Evolutionary conservation across 1,140 invertebrate genomes (phyloP), one percentile per base, ranked within the genome.

Genomic region (Hetaerina americana): DNA sequence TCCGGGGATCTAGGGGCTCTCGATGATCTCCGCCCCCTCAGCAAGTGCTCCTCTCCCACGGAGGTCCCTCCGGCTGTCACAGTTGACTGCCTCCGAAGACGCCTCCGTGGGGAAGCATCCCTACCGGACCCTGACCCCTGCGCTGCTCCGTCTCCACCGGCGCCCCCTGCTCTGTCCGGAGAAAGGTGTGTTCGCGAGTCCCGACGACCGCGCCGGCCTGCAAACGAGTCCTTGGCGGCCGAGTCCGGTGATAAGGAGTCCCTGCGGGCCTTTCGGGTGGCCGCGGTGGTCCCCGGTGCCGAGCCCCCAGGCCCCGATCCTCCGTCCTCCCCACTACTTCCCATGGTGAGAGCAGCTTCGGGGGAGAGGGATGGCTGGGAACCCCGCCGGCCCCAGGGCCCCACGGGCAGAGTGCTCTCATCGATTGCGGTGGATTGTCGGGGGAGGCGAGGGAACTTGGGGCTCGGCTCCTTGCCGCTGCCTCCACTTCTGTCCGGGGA

Each of bases 161-260:
- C 89, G 66, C 87, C 87, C 31, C 85, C 87, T 10, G 77, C 78
- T 74, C 90, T 84, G 77, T 92, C 92, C 0, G 92, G 91, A 74
- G 91, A 93, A 26, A 93, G 77, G 78, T 93, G 91, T 0, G 90
- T 88, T 70, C 88, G 83, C 0, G 90, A 91, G 75, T 93, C 91
- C 12, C 90, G 82, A 15, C 92, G 84, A 71, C 89, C 84, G 29
- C 78, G 76, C 67, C 76, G 75, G 70, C 79, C 71, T 80, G 80
- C 66, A 87, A 90, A 75, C 72, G 75, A 80, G 68, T 81, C 80
- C 57, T 78, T 77, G 28, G 79, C 79, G 5, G 93, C 92, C 66
- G 92, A 94, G 79, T 95, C 93, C 0, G 93, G 93, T 69, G 92
- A 94, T 3, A 95, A 79, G 0, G 92, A 94, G 77, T 95, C 93